phyloP scores from a whole-genome alignment of 2,888 invertebrate genomes.

The Lycophotia porphyrea region DNA sequence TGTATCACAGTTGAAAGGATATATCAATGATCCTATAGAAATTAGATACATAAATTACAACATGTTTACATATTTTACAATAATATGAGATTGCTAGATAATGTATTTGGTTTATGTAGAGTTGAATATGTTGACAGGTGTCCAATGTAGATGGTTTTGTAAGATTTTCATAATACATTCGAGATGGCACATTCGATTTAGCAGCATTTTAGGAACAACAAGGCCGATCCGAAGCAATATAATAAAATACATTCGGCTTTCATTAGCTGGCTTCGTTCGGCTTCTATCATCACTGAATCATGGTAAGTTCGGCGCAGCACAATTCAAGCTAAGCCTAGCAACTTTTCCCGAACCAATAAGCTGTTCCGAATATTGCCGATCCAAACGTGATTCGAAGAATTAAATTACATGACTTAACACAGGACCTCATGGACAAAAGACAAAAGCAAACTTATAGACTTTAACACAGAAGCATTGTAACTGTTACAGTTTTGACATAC shows the following conservation, averaged over 20 bases:
- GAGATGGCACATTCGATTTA: too few relatives aligned
- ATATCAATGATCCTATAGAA: not conserved
- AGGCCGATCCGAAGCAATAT: too few relatives aligned
- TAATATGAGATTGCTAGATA: not conserved
- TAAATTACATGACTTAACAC: too few relatives aligned
- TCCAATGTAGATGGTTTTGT: not conserved
- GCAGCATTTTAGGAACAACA: too few relatives aligned
- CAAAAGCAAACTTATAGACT: not conserved
- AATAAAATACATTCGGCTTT: too few relatives aligned
- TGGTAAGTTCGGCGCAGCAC: too few relatives aligned
- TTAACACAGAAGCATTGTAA: not conserved
- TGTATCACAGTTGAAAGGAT: not conserved
- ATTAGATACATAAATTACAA: not conserved
- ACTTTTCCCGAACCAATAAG: too few relatives aligned
- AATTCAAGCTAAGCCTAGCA: too few relatives aligned
- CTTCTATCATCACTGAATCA: too few relatives aligned
- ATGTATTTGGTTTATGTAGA: not conserved
- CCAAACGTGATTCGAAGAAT: too few relatives aligned
- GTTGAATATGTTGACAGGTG: not conserved
- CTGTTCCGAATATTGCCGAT: too few relatives aligned
- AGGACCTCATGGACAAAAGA: not conserved
- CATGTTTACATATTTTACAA: slow-evolving; percentile 1
- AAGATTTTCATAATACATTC: not conserved
- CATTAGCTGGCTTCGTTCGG: too few relatives aligned
- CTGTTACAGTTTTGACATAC: not conserved